Percentiles rank a stretch among this genome's conserved stretches.
phyloP scores from a whole-genome alignment of 2,888 invertebrate species.

The Latrodectus elegans region DNA sequence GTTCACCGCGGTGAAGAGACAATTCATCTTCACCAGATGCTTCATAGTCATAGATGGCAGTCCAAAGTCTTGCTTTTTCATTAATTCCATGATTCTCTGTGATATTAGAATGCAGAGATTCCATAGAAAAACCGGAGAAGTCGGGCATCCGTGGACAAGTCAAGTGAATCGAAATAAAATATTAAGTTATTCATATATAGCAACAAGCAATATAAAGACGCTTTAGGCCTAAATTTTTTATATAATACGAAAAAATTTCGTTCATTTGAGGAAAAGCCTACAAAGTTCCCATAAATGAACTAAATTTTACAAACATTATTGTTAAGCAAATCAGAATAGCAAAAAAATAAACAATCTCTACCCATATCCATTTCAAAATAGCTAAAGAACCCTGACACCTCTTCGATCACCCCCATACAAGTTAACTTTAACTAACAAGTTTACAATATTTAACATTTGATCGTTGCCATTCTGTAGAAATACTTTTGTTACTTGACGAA shows the following conservation, averaged over 20 bases:
- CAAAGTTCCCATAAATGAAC: not conserved
- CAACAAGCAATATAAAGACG: constrained; percentile 7
- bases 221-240: constrained; percentile 58
- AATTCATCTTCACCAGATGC: constrained; percentile 96
- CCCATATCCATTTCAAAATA: constrained; percentile 58
- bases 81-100: constrained; percentile 60
- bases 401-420: constrained; percentile 59
- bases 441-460: constrained; percentile 20
- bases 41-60: constrained; percentile 93
- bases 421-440: constrained; percentile 37
- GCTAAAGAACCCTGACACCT: constrained; percentile 65
- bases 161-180: constrained; percentile 22
- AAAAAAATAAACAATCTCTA: constrained; percentile 41
- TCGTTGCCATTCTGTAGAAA: constrained; percentile 33
- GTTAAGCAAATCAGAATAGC: constrained; percentile 17
- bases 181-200: not conserved
- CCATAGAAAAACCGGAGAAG: constrained; percentile 60
- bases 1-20: constrained; percentile 88
- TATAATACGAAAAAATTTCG: constrained; percentile 31
- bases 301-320: constrained; percentile 17
- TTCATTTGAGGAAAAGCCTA: constrained; percentile 9
- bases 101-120: constrained; percentile 63
- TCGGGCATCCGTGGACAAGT: constrained; percentile 62
- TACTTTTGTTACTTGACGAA: not conserved
- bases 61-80: constrained; percentile 78